Evolutionary conservation across 1,140 invertebrate species (phyloP), one percentile per base, ranked within the genome.

Genomic region (Papilio helenus): DNA sequence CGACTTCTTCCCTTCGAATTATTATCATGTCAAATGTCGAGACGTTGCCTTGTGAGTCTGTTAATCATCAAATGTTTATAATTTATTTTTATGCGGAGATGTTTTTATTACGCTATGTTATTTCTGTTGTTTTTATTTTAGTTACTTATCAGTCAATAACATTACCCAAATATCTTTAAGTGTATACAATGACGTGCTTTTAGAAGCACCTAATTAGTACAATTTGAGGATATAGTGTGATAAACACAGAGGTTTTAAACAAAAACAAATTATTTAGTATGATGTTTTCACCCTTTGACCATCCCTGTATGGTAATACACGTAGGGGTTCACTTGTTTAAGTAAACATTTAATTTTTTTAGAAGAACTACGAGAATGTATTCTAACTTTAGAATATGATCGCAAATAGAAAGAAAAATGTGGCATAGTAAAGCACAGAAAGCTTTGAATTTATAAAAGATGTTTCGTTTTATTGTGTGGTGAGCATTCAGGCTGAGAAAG

Each of bases 1-100:
- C 91, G 90, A 91, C 92, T 93, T 93, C 92, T 93, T 94, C 89
- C 91, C 90, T 92, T 83, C 86, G 86, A 91, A 92, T 93, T 92
- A 94, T 92, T 91, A 92, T 90, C 89, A 90, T 92, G 91, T 92
- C 89, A 91, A 89, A 92, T 87, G 85, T 87, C 82, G 86, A 84
- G 83, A 79, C 78, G 55, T 81, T 82, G 79, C 79, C 80, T 81
- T 83, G 79, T 83, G 76, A 18, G 49, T 51, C 49, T 74, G 72
- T 74, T 74, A 74, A 20, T 74, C 72, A 74, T 74, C 72, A 82
- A 72, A 79, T 81, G 61, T 81, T 82, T 84, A 83, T 85, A 80
- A 86, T 79, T 83, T 86, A 68, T 55, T 68, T 26, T 34, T 49
- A 51, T 80, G 14, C 14, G 4, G 26, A 4, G 26, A 16, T 68